These are phyloP conservation scores for Malthinus seriepunctatus DNA, from an alignment of 2,888 invertebrate genomes.

Conservation along the genomic window DNA sequence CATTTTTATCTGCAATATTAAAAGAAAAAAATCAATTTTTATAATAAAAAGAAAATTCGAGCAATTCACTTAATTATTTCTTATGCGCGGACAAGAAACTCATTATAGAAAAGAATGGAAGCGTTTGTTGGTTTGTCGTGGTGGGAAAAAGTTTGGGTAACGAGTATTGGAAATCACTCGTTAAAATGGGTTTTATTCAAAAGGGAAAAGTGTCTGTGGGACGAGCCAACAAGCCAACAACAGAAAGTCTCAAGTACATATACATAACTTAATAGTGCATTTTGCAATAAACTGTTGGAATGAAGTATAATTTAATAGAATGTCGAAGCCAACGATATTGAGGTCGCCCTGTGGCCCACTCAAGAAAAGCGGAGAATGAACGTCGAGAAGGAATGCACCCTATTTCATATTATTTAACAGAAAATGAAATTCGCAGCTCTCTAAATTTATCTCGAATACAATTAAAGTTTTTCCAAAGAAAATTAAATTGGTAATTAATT, in stretches of 20 bases:
- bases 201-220: conserved; percentile 26
- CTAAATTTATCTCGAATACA: conserved; percentile 11
- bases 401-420: conserved; percentile 38
- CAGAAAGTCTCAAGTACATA: conserved; percentile 27
- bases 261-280: conserved; percentile 15
- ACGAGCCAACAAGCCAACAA: conserved; percentile 1
- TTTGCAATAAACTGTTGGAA: conserved; percentile 28
- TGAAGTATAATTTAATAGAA: conserved; percentile 43
- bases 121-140: neutral
- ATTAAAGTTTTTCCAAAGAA: neutral
- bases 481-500: no score
- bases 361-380: conserved; percentile 41
- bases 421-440: conserved; percentile 37
- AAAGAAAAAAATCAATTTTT: neutral
- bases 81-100: neutral
- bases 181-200: conserved; percentile 1
- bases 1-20: conserved; percentile 54
- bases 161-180: neutral
- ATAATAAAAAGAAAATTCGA: neutral
- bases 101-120: conserved; percentile 1
- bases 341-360: conserved; percentile 48
- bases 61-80: neutral
- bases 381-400: conserved; percentile 41
- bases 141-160: neutral
- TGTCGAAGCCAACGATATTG: conserved; percentile 47